Conservation (phyloP, 92 coral and sea anemone species). For the Plumapathes pennacea region DNA sequence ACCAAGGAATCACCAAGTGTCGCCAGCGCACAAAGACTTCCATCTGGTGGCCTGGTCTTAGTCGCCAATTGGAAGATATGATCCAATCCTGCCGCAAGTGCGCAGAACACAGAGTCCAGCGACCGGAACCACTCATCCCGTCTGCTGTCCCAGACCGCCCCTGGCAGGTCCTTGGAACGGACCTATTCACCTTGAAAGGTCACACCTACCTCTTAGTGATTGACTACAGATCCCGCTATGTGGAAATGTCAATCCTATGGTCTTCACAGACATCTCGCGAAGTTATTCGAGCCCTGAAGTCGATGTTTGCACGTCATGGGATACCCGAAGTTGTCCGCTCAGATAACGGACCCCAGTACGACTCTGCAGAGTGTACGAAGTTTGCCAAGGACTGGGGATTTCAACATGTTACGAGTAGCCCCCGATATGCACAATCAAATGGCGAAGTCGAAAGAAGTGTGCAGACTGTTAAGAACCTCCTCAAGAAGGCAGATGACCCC, state of each 20-base stretch:
- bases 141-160: slow-evolving; percentile 57
- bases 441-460: slow-evolving; percentile 39
- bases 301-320: slow-evolving; percentile 56
- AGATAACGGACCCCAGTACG: slow-evolving; percentile 50
- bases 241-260: too few species aligned
- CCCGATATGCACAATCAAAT: slow-evolving; percentile 31
- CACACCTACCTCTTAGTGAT: slow-evolving; percentile 40
- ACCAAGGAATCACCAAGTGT: slow-evolving; percentile 74
- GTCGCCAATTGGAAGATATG: slow-evolving; percentile 35
- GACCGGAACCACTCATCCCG: slow-evolving; percentile 51
- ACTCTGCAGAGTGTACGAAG: slow-evolving; percentile 33
- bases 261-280: slow-evolving; percentile 22
- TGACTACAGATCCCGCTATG: too few species aligned
- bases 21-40: slow-evolving; percentile 56
- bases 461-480: slow-evolving; percentile 36
- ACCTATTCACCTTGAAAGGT: slow-evolving; percentile 46
- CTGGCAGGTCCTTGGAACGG: slow-evolving; percentile 55
- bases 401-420: slow-evolving; percentile 26
- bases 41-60: slow-evolving; percentile 80
- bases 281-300: slow-evolving; percentile 44
- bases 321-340: slow-evolving; percentile 26
- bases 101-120: slow-evolving; percentile 31
- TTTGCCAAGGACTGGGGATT: slow-evolving; percentile 58
- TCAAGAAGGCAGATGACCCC: slow-evolving; percentile 27
- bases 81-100: slow-evolving; percentile 33